Conservation (phyloP, 2,888 invertebrate genomes). For the Caenorhabditis sinica region DNA sequence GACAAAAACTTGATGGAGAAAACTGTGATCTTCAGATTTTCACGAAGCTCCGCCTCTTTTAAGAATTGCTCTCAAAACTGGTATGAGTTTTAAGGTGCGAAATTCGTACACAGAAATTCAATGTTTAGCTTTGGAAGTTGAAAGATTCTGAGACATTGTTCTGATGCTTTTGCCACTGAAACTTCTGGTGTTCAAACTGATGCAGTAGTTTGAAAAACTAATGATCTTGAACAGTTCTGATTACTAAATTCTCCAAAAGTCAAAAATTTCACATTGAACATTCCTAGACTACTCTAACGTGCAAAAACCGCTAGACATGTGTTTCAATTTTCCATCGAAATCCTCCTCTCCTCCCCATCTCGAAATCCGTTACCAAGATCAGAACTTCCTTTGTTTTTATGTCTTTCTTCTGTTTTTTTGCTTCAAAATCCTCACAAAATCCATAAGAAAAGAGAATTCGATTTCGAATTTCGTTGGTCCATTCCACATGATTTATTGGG, state of each 20-base stretch:
- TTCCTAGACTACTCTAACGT: not conserved
- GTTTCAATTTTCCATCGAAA: not conserved
- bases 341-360: not conserved
- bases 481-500: slow-evolving; percentile 47
- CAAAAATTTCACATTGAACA: too few relatives aligned
- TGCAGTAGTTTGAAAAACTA: too few relatives aligned
- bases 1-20: too few relatives aligned
- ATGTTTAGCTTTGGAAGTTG: too few relatives aligned
- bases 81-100: too few relatives aligned
- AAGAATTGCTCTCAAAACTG: too few relatives aligned
- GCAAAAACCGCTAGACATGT: not conserved
- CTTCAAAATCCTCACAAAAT: not conserved
- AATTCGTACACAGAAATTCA: too few relatives aligned
- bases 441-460: slow-evolving; percentile 21
- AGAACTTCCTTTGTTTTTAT: slow-evolving; percentile 14
- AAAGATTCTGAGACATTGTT: too few relatives aligned
- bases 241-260: not conserved
- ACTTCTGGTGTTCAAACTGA: too few relatives aligned
- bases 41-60: too few relatives aligned
- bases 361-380: slow-evolving; percentile 6
- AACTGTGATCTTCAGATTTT: too few relatives aligned
- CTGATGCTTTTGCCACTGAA: too few relatives aligned
- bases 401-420: not conserved
- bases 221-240: not conserved
- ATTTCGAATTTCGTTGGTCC: slow-evolving; percentile 25